Percentiles rank a stretch among this genome's conserved stretches.
These are phyloP conservation scores for Dryas iulia DNA, from an alignment of 1,140 invertebrate genomes.

Conservation along the genomic window DNA sequence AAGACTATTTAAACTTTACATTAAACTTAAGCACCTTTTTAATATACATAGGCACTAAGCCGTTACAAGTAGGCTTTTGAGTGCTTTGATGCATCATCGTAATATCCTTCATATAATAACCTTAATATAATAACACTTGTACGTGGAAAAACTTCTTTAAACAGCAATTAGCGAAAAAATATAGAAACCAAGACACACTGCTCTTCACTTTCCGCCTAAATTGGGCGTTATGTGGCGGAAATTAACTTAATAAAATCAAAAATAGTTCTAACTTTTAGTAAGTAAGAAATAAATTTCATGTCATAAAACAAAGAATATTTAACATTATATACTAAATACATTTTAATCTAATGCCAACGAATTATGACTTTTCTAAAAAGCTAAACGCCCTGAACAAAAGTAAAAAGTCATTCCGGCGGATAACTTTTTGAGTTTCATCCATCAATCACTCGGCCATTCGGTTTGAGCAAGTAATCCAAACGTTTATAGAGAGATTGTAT, in stretches of 20 bases:
- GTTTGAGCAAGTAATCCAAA: neutral
- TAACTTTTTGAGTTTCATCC: neutral
- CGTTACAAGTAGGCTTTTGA: neutral
- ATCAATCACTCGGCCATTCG: neutral
- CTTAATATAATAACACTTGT: no score
- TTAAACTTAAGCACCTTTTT: neutral
- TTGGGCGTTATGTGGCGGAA: no score
- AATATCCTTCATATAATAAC: no score
- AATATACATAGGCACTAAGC: neutral
- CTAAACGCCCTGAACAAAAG: neutral
- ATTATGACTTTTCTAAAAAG: neutral
- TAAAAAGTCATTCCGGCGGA: neutral
- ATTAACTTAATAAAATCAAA: no score
- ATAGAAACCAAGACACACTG: no score
- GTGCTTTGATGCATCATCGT: neutral
- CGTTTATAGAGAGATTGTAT: neutral
- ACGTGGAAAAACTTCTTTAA: no score
- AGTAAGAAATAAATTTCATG: no score
- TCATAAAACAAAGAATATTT: neutral
- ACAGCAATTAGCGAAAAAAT: neutral
- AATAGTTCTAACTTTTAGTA: no score
- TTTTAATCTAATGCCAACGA: neutral
- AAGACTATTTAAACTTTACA: conserved; percentile 17
- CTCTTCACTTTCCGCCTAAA: no score
- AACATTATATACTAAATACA: neutral